phyloP scores from a whole-genome alignment of 2,113 vertebrate genomes.

The Centropus bengalensis region DNA sequence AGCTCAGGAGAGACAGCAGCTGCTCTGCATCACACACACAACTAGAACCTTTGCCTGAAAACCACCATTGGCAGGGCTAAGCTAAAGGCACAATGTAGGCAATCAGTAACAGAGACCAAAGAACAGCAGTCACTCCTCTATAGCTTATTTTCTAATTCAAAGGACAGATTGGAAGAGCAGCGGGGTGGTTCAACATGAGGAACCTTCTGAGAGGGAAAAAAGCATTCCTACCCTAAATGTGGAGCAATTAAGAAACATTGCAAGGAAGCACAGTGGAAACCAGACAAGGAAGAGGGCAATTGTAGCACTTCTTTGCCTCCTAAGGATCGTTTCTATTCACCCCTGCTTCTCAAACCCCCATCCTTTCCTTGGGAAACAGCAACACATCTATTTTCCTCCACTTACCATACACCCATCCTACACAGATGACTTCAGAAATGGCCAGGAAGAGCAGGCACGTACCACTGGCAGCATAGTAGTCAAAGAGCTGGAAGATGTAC shows the following conservation, averaged over 20 bases:
- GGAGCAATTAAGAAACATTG: background rate
- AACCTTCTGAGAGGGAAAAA: background rate
- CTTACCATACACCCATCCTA: slow-evolving; percentile 96
- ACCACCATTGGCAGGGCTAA: background rate
- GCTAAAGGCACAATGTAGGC: background rate
- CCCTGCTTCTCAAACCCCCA: background rate
- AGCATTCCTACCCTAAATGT: background rate
- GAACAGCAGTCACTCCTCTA: background rate
- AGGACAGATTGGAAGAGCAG: background rate
- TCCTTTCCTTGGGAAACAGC: background rate
- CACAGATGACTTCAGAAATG: slow-evolving; percentile 84
- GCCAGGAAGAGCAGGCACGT: slow-evolving; percentile 91
- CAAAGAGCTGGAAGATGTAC: slow-evolving; percentile 96
- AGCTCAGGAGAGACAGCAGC: background rate
- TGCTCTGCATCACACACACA: background rate
- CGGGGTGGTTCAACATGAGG: background rate
- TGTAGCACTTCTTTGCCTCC: background rate
- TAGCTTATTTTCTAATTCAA: background rate
- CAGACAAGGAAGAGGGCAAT: background rate
- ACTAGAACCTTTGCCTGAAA: background rate
- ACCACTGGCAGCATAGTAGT: slow-evolving; percentile 93
- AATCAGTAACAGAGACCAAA: background rate
- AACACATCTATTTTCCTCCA: background rate
- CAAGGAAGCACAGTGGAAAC: background rate
- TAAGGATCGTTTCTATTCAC: background rate